phyloP scores from a whole-genome alignment of 2,113 vertebrate genomes.

The Hydropotes inermis region DNA sequence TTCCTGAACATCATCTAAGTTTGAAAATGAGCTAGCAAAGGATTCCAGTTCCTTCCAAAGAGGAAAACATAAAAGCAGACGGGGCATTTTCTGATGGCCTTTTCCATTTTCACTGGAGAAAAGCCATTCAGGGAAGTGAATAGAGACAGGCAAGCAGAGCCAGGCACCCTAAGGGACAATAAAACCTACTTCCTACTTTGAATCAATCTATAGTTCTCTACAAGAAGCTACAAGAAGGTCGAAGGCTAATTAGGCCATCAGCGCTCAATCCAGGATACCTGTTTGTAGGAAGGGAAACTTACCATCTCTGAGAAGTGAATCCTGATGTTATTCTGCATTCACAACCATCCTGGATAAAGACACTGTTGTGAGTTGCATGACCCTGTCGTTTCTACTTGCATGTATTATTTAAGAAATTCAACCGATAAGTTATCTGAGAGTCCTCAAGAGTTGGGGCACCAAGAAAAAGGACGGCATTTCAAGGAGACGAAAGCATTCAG shows the following conservation, averaged over 20 bases:
- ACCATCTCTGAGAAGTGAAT: neutral
- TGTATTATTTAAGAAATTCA: neutral
- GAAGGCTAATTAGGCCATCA: conserved; percentile 9
- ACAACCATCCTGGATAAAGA: neutral
- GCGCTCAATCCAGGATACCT: neutral
- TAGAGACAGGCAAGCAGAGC: neutral
- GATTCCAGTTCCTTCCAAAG: neutral
- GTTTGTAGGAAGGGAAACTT: neutral
- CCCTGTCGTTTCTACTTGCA: neutral
- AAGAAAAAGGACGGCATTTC: neutral
- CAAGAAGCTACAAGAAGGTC: neutral
- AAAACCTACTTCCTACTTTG: neutral
- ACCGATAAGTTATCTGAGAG: neutral
- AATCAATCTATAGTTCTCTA: neutral
- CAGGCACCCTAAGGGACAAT: neutral
- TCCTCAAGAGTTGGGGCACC: neutral
- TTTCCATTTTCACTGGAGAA: neutral
- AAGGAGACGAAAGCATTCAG: neutral
- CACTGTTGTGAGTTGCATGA: neutral
- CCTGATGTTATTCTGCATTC: neutral
- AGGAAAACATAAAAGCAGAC: neutral
- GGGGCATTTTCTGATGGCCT: neutral
- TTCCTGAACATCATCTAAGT: neutral
- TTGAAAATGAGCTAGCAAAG: neutral
- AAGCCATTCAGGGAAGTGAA: neutral